Percentiles rank a stretch among this genome's conserved stretches.
Evolutionary conservation across 2,113 vertebrate genomes (phyloP).

Genomic region (Sylvia atricapilla): DNA sequence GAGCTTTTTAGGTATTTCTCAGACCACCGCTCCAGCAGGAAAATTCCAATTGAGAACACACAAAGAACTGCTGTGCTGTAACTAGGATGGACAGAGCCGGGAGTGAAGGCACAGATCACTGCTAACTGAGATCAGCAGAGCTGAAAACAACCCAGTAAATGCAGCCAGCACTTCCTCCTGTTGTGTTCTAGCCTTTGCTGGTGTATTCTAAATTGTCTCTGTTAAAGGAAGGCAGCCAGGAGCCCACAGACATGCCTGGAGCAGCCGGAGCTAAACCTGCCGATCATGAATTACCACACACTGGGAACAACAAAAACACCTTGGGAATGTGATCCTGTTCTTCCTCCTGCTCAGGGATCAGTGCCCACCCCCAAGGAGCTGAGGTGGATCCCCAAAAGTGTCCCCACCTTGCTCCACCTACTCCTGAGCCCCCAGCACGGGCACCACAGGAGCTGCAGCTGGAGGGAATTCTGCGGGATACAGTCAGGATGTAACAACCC

Average conservation of each 20-base stretch:
- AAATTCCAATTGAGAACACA: background rate
- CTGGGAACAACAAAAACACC: background rate
- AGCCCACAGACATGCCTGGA: background rate
- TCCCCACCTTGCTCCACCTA: background rate
- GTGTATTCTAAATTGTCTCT: background rate
- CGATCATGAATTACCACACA: background rate
- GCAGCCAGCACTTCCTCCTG: background rate
- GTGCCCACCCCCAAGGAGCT: background rate
- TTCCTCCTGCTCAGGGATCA: background rate
- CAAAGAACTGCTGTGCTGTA: background rate
- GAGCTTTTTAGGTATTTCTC: background rate
- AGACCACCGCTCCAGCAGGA: background rate
- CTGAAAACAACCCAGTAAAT: background rate
- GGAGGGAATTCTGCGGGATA: background rate
- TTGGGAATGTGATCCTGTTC: background rate
- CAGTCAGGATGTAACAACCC: rapidly evolving
- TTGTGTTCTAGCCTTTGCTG: background rate
- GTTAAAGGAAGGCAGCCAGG: background rate
- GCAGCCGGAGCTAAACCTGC: background rate
- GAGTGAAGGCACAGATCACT: background rate
- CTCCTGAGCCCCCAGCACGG: rapidly evolving
- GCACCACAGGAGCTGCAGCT: background rate
- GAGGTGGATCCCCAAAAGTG: background rate
- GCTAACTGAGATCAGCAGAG: background rate
- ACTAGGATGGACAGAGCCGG: background rate